Percentiles rank a stretch among this genome's conserved stretches.
Conservation (phyloP, 2,888 invertebrate genomes). For the Caenorhabditis angaria region DNA sequence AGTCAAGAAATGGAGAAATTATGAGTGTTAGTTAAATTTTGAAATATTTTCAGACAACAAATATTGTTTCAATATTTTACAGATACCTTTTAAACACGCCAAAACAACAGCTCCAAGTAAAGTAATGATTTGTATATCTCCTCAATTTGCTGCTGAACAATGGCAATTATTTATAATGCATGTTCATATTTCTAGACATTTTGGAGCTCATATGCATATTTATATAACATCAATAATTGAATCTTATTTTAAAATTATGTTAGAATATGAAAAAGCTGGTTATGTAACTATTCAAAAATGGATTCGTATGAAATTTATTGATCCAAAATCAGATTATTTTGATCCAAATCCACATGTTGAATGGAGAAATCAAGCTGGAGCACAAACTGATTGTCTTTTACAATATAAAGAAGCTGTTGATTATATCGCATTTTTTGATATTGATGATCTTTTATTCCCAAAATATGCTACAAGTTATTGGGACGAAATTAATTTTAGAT, state of each 20-base stretch:
- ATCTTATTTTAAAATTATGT: slow-evolving; percentile 40
- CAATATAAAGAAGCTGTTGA: slow-evolving; percentile 48
- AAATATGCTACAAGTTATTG: slow-evolving; percentile 34
- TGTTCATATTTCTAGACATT: slow-evolving; percentile 43
- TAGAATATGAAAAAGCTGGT: slow-evolving; percentile 42
- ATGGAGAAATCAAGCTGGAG: slow-evolving; percentile 51
- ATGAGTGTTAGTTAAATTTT: no score
- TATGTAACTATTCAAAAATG: slow-evolving; percentile 44
- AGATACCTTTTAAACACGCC: slow-evolving; percentile 42
- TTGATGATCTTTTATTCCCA: slow-evolving; percentile 52
- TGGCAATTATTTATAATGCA: slow-evolving; percentile 48
- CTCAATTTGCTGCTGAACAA: slow-evolving; percentile 48
- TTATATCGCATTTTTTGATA: slow-evolving; percentile 49
- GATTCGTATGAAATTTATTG: slow-evolving; percentile 34
- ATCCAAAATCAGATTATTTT: slow-evolving; percentile 28
- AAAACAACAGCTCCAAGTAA: slow-evolving; percentile 14
- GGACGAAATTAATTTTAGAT: slow-evolving; percentile 40
- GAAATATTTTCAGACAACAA: no score
- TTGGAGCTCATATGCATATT: slow-evolving; percentile 44
- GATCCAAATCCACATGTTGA: slow-evolving; percentile 48
- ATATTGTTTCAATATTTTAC: no score
- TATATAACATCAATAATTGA: slow-evolving; percentile 43
- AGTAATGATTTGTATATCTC: slow-evolving; percentile 48
- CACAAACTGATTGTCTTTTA: slow-evolving; percentile 45
- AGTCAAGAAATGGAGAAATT: slow-evolving; percentile 11